Conservation (phyloP, 2,113 vertebrate genomes). For the Taurulus bubalis region DNA sequence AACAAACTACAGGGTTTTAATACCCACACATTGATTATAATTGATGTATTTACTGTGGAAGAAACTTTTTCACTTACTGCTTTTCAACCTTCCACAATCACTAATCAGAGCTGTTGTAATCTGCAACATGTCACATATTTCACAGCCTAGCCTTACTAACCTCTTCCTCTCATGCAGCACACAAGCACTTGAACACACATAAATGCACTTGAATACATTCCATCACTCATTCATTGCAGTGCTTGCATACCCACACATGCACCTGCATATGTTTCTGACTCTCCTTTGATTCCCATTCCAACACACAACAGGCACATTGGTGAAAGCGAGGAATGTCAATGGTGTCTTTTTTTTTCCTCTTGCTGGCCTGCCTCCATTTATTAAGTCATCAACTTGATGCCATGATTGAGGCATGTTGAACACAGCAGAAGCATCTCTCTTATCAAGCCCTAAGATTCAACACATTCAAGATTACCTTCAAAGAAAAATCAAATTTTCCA, state of each 20-base stretch:
- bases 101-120: conserved; percentile 46
- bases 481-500: neutral
- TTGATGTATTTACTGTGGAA: conserved; percentile 2
- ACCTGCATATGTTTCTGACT: conserved; percentile 12
- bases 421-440: neutral
- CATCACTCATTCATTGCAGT: neutral
- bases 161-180: conserved; percentile 44
- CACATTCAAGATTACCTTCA: neutral
- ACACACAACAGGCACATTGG: conserved; percentile 3
- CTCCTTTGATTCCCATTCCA: conserved; percentile 16
- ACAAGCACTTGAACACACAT: conserved; percentile 42
- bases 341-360: conserved; percentile 28
- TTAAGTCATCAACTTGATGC: conserved; percentile 8
- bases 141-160: conserved; percentile 54
- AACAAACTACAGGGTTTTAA: neutral
- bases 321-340: neutral
- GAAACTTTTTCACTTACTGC: conserved; percentile 21
- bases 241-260: neutral
- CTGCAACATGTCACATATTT: conserved; percentile 43
- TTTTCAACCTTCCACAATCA: conserved; percentile 31
- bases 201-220: conserved; percentile 20
- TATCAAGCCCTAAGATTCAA: neutral
- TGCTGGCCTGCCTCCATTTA: conserved; percentile 14
- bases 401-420: conserved; percentile 3
- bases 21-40: neutral